Percentiles rank a stretch among this genome's conserved stretches.
Conservation (phyloP, 1,140 invertebrate genomes). For the Agrilus planipennis region DNA sequence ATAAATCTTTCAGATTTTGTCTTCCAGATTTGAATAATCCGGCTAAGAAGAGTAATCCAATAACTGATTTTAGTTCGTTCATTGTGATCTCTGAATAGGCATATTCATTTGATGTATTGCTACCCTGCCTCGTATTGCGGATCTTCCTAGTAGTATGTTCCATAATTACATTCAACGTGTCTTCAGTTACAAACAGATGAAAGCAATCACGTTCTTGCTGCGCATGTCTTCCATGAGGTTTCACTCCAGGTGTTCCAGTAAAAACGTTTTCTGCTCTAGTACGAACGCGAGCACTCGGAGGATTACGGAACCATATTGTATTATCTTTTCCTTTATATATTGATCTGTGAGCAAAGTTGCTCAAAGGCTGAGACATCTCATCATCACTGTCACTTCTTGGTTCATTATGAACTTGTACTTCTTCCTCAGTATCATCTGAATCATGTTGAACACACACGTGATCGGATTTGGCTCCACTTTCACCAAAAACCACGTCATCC, state of each 20-base stretch:
- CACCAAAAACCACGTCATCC: no score
- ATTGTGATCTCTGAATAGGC: constrained; percentile 1
- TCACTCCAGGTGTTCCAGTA: constrained; percentile 8
- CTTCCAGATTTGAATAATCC: constrained; percentile 36
- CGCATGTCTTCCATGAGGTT: constrained; percentile 6
- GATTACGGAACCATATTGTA: no score
- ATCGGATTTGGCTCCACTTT: no score
- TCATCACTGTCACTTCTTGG: no score
- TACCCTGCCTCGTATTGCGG: background rate
- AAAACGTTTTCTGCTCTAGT: constrained; percentile 9
- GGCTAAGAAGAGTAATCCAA: constrained; percentile 38
- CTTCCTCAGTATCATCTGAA: no score
- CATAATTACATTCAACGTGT: constrained; percentile 2
- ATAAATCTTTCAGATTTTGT: constrained; percentile 37
- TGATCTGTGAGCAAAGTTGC: no score
- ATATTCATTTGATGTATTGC: constrained; percentile 4
- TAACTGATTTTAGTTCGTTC: constrained; percentile 40
- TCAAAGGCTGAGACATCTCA: no score
- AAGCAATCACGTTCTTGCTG: constrained; percentile 3
- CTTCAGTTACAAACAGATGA: constrained; percentile 7
- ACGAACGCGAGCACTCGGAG: no score
- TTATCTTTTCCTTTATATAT: no score
- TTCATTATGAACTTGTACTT: no score
- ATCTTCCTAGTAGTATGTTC: constrained; percentile 9
- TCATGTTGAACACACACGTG: no score